These are phyloP conservation scores for Natator depressus DNA, from an alignment of 2,113 vertebrate genomes.

Conservation along the genomic window DNA sequence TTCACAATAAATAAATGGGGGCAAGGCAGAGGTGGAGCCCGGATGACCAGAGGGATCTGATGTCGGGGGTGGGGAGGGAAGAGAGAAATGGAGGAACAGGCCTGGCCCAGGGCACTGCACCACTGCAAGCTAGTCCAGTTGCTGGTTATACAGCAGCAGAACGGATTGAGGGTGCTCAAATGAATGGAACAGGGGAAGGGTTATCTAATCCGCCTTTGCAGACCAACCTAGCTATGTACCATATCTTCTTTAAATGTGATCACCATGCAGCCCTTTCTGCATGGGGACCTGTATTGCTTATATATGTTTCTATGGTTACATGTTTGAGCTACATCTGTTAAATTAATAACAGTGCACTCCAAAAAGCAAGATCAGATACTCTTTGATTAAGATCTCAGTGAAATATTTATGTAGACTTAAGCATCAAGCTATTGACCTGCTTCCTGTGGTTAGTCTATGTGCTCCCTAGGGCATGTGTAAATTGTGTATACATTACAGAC, in stretches of 20 bases:
- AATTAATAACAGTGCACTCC: not conserved
- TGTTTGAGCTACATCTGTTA: not conserved
- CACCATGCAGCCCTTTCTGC: not conserved
- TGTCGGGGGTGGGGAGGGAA: not conserved
- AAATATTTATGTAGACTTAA: not conserved
- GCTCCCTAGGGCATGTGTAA: not conserved
- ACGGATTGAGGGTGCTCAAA: not conserved
- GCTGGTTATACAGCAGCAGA: conserved; percentile 17
- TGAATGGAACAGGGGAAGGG: not conserved
- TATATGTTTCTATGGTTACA: not conserved
- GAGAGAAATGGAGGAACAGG: not conserved
- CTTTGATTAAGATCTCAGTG: conserved; percentile 38
- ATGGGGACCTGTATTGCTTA: not conserved
- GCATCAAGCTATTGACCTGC: conserved; percentile 9
- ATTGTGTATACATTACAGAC: not conserved
- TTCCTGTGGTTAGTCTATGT: not conserved
- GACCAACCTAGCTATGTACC: not conserved
- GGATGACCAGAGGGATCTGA: not conserved
- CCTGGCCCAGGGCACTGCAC: not conserved
- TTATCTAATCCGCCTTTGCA: not conserved
- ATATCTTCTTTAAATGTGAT: not conserved
- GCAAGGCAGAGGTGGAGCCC: not conserved
- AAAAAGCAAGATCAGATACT: not conserved
- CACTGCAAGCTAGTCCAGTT: not conserved
- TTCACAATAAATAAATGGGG: not conserved